Percentiles rank a stretch among this genome's conserved stretches.
These are phyloP conservation scores for Fabriciana adippe DNA, from an alignment of 2,888 invertebrate genomes.

Conservation along the genomic window DNA sequence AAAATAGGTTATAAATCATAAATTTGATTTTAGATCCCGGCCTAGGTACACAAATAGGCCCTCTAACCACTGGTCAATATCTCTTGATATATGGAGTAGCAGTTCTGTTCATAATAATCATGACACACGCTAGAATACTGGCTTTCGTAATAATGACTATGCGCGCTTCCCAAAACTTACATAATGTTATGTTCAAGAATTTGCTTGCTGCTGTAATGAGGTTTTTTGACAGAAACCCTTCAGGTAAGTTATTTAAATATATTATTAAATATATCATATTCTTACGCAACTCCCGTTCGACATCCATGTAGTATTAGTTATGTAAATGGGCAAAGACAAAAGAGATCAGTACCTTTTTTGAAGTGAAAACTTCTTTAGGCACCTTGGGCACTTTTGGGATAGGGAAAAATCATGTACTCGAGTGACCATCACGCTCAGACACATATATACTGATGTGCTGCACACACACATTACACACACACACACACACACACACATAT, in stretches of 20 bases:
- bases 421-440: no score
- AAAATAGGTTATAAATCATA: no score
- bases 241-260: conserved; percentile 77
- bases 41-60: conserved; percentile 57
- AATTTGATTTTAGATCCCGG: conserved; percentile 54
- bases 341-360: no score
- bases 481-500: no score
- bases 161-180: conserved; percentile 86
- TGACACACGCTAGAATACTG: conserved; percentile 79
- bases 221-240: conserved; percentile 91
- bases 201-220: conserved; percentile 86
- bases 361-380: no score
- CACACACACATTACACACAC: no score
- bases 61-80: conserved; percentile 62
- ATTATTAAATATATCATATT: conserved; percentile 17
- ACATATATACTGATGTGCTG: no score
- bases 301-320: not conserved
- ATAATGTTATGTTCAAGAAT: conserved; percentile 88
- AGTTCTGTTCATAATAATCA: conserved; percentile 66
- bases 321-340: no score
- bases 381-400: no score
- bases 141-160: conserved; percentile 84
- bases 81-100: conserved; percentile 62
- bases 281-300: not conserved
- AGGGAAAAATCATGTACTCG: no score